phyloP scores from a whole-genome alignment of 2,113 vertebrate genomes.

The Podocnemis expansa region DNA sequence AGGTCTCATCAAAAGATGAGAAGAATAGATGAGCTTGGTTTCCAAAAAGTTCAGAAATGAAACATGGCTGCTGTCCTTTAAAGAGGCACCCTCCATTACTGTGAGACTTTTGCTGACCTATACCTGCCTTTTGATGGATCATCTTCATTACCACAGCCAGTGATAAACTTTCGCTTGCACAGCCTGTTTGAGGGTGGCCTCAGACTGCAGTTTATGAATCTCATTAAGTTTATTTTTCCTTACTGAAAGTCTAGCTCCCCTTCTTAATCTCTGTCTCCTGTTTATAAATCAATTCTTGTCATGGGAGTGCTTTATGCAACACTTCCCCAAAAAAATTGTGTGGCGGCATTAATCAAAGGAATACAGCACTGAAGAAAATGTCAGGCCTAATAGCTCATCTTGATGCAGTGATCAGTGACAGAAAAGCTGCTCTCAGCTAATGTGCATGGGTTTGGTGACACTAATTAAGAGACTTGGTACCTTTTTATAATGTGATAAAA shows the following conservation, averaged over 20 bases:
- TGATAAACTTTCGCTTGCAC: constrained; percentile 2
- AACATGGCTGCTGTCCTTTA: background rate
- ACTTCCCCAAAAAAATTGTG: constrained; percentile 24
- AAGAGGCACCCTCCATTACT: background rate
- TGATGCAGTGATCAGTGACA: constrained; percentile 22
- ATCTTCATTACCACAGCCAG: background rate
- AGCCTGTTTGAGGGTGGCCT: background rate
- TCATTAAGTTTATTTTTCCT: background rate
- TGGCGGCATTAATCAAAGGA: constrained; percentile 61
- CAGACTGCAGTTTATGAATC: background rate
- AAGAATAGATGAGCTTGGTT: background rate
- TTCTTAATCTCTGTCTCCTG: constrained; percentile 35
- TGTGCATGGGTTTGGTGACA: constrained; percentile 21
- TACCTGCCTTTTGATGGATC: background rate
- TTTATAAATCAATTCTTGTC: constrained; percentile 40
- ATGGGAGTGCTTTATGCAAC: constrained; percentile 1
- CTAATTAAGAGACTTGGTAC: constrained; percentile 45
- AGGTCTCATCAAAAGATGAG: background rate
- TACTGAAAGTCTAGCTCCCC: constrained; percentile 12
- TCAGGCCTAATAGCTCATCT: constrained; percentile 55
- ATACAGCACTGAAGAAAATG: constrained; percentile 45
- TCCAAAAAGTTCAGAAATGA: background rate
- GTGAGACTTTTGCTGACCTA: background rate
- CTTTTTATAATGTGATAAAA: constrained; percentile 16
- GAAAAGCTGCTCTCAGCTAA: constrained; percentile 57